Conservation (phyloP, 2,113 vertebrate species). For the Entomyzon cyanotis region DNA sequence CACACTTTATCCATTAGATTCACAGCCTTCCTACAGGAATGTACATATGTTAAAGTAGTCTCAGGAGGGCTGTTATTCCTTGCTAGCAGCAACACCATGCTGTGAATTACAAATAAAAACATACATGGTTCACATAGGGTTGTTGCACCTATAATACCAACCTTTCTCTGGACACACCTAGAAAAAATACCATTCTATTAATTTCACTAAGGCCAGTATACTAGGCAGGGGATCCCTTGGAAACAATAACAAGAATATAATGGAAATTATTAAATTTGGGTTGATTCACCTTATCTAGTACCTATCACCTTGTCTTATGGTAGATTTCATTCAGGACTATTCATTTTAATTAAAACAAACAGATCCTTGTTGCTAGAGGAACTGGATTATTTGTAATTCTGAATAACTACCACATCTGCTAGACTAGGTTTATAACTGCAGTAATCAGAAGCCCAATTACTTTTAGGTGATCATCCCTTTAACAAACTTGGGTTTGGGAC, state of each 20-base stretch:
- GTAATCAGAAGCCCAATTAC: background rate
- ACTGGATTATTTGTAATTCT: background rate
- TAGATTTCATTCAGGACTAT: background rate
- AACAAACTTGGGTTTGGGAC: background rate
- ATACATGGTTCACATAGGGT: background rate
- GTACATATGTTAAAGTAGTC: background rate
- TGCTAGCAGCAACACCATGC: background rate
- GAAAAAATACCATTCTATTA: background rate
- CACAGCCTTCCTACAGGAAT: background rate
- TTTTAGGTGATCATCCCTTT: background rate
- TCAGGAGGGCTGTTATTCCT: background rate
- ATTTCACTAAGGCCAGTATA: background rate
- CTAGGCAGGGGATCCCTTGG: background rate
- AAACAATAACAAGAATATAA: background rate
- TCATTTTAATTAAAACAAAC: background rate
- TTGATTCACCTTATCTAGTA: background rate
- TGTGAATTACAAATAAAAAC: slow-evolving; percentile 42
- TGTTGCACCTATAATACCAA: background rate
- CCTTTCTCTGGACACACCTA: background rate
- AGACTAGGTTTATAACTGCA: background rate
- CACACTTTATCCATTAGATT: background rate
- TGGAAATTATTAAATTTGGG: background rate
- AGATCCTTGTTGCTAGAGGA: background rate
- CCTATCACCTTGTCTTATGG: background rate
- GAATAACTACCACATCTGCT: background rate